A percentile compares a stretch with the other conserved stretches of the same genome.
Conservation (phyloP, 2,888 invertebrate species). For the Opisthograptis luteolata region DNA sequence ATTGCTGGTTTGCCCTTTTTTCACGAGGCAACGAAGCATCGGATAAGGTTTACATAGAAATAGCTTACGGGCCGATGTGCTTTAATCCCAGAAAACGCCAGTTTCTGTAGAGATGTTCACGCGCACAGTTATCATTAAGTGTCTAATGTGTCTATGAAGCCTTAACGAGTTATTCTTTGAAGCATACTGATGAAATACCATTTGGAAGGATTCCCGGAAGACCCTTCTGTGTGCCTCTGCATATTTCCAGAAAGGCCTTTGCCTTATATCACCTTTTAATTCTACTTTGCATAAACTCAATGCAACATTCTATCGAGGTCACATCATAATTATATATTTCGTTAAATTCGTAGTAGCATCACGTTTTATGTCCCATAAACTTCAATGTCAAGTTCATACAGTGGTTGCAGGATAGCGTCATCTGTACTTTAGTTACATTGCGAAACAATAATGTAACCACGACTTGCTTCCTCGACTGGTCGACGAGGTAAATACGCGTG, state of each 20-base stretch:
- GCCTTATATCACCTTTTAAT: conserved; percentile 10
- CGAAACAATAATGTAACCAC: neutral
- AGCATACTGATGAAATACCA: too few species aligned
- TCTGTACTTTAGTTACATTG: conserved; percentile 1
- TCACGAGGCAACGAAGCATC: too few species aligned
- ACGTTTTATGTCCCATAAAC: conserved; percentile 10
- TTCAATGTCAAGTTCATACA: conserved; percentile 20
- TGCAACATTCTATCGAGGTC: conserved; percentile 14
- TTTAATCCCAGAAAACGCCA: too few species aligned
- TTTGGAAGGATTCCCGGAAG: conserved; percentile 17
- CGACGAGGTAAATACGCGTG: conserved; percentile 2
- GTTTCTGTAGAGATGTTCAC: too few species aligned
- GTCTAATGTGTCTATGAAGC: too few species aligned
- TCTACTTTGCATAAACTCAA: conserved; percentile 22
- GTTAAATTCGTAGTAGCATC: conserved; percentile 10
- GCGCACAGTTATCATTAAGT: too few species aligned
- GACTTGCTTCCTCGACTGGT: conserved; percentile 4
- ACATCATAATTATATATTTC: neutral
- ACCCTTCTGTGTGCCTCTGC: conserved; percentile 12
- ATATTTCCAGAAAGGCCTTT: conserved; percentile 29
- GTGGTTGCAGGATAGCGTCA: conserved; percentile 4
- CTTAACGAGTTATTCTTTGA: too few species aligned
- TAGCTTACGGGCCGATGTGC: too few species aligned
- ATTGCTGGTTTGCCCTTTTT: too few species aligned
- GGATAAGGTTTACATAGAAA: too few species aligned